These are phyloP conservation scores for Falco punctatus DNA, from an alignment of 2,113 vertebrate species.

Conservation along the genomic window DNA sequence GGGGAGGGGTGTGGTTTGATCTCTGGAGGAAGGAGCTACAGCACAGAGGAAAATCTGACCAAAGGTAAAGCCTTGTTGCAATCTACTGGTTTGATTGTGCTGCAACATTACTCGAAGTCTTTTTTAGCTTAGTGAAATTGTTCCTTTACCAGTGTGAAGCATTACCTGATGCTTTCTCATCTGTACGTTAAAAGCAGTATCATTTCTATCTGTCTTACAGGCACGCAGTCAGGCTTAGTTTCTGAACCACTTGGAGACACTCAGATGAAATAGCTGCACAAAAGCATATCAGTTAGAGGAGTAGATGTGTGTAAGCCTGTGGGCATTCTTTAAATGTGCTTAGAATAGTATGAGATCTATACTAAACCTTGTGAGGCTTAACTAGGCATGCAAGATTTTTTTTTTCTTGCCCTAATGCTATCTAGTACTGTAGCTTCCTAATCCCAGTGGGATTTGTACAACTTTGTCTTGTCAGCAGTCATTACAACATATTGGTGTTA, in stretches of 20 bases:
- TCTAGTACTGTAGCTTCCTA: background rate
- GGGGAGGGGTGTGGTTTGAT: too few relatives aligned
- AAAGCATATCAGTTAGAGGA: background rate
- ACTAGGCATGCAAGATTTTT: background rate
- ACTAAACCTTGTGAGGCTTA: background rate
- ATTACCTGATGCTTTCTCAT: background rate
- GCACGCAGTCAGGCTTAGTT: background rate
- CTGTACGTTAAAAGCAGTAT: background rate
- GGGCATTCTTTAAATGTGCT: background rate
- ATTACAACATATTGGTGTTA: background rate
- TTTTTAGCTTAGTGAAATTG: background rate
- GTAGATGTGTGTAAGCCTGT: background rate
- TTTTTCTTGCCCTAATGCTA: background rate
- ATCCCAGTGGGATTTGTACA: background rate
- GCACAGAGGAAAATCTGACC: too few relatives aligned
- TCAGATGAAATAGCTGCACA: background rate
- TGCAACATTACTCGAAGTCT: background rate
- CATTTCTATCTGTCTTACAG: background rate
- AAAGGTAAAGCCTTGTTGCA: too few relatives aligned
- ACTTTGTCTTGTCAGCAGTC: background rate
- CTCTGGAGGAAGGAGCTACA: too few relatives aligned
- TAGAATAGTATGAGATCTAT: background rate
- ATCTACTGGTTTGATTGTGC: too few relatives aligned
- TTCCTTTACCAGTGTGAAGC: background rate
- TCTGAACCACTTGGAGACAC: background rate